These are phyloP conservation scores for Microtus richardsoni DNA, from an alignment of 2,113 vertebrate genomes.

Conservation along the genomic window DNA sequence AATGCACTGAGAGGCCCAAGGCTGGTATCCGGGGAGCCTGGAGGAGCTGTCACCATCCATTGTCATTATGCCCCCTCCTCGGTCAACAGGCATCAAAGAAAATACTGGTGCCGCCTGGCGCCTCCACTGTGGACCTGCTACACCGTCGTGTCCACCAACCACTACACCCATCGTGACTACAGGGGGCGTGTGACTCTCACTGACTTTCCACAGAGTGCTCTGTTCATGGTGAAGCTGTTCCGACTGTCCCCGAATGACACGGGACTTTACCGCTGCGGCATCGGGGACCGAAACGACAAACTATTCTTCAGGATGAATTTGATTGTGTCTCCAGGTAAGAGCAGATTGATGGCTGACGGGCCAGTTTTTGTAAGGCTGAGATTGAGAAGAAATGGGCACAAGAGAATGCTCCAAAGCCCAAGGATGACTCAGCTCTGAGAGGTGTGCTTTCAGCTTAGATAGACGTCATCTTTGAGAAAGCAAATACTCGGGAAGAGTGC, in stretches of 20 bases:
- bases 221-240: constrained; percentile 78
- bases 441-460: not conserved
- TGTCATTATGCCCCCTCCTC: constrained; percentile 79
- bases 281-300: constrained; percentile 71
- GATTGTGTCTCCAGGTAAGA: constrained; percentile 77
- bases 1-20: constrained; percentile 73
- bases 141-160: constrained; percentile 82
- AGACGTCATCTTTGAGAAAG: not conserved
- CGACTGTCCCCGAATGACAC: constrained; percentile 68
- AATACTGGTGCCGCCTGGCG: constrained; percentile 84
- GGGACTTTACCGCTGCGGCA: constrained; percentile 85
- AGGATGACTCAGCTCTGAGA: not conserved
- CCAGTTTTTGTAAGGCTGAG: accelerated
- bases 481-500: not conserved
- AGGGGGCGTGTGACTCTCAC: constrained; percentile 62
- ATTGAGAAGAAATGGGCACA: not conserved
- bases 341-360: accelerated
- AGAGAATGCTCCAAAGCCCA: not conserved
- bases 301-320: constrained; percentile 77
- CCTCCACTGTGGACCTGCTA: not conserved
- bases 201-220: constrained; percentile 63
- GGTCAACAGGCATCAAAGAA: constrained; percentile 83
- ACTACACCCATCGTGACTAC: not conserved
- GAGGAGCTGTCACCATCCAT: constrained; percentile 80
- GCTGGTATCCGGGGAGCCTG: constrained; percentile 67